Evolutionary conservation across 2,797 vertebrate species (phyloP), one percentile per base, ranked within the genome.

Genomic region (Channa striata): DNA sequence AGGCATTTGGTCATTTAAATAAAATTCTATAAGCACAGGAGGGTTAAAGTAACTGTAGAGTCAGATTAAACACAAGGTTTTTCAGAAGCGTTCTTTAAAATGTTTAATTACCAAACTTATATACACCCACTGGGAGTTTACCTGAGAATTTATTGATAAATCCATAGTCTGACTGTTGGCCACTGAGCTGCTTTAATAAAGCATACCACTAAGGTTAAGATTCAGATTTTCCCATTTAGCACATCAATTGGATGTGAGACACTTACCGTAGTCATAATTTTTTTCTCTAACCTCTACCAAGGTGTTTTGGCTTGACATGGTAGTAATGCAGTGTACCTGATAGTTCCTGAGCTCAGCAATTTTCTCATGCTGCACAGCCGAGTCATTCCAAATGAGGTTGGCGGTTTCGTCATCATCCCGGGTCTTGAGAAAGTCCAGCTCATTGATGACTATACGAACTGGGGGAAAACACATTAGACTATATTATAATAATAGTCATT

Each of bases 331-430:
- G 51, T 44, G 12, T 89, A 98, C 98, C 97, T 99, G 98, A 74
- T 99, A 99, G 92, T 99, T 99, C 77, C 94, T 95, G 89, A 99
- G 96, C 73, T 99, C 98, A 77, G 97, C 95, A 23, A 99, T 99
- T 93, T 96, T 98, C 85, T 99, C 98, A 14, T 99, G 98, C 78
- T 99, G 97, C 80, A 99, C 97, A 0, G 97, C 96, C 53, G 96
- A 96, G 83, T 99, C 98, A 47, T 94, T 98, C 98, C 98, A 99
- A 86, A 99, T 98, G 63, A 99, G 96, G 90, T 99, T 99, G 83
- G 97, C 96, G 0, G 96, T 98, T 86, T 99, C 97, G 80, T 99
- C 97, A 30, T 98, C 96, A 77, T 99, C 97, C 10, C 95, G 92
- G 8, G 95, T 93, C 90, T 98, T 99, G 82, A 96, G 91, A 89